Percentiles rank a stretch among this genome's conserved stretches.
Evolutionary conservation across 2,113 vertebrate species (phyloP).

Genomic region (Brachypodius melanocephalos): DNA sequence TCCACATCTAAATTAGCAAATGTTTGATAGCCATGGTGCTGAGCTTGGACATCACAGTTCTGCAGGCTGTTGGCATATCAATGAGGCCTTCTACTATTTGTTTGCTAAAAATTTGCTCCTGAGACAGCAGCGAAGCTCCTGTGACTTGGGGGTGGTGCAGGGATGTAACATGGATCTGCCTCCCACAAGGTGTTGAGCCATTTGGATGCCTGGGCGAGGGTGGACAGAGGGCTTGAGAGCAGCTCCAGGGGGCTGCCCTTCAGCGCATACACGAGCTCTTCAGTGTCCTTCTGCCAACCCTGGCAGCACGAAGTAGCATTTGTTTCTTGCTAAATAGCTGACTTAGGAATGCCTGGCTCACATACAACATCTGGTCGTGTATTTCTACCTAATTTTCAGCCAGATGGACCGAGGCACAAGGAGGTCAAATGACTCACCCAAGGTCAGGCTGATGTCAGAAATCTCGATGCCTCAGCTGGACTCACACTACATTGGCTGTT

Average conservation of each 20-base stretch:
- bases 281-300: background rate
- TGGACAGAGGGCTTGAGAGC: background rate
- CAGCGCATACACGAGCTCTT: accelerated
- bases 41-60: background rate
- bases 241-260: background rate
- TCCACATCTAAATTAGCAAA: background rate
- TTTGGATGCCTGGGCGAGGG: background rate
- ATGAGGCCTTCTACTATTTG: background rate
- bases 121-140: background rate
- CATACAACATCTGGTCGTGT: conserved; percentile 31
- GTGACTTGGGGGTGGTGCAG: background rate
- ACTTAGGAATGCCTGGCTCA: conserved; percentile 31
- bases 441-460: conserved; percentile 56
- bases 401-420: conserved; percentile 33
- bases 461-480: background rate
- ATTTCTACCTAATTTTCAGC: conserved; percentile 55
- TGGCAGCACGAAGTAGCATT: background rate
- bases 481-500: accelerated
- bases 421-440: conserved; percentile 44
- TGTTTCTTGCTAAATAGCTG: conserved; percentile 28
- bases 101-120: background rate
- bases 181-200: background rate
- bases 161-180: background rate
- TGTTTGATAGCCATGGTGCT: background rate
- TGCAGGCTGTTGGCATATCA: background rate